These are phyloP conservation scores for Dissostichus mawsoni DNA, from an alignment of 2,113 vertebrate genomes.

Conservation along the genomic window DNA sequence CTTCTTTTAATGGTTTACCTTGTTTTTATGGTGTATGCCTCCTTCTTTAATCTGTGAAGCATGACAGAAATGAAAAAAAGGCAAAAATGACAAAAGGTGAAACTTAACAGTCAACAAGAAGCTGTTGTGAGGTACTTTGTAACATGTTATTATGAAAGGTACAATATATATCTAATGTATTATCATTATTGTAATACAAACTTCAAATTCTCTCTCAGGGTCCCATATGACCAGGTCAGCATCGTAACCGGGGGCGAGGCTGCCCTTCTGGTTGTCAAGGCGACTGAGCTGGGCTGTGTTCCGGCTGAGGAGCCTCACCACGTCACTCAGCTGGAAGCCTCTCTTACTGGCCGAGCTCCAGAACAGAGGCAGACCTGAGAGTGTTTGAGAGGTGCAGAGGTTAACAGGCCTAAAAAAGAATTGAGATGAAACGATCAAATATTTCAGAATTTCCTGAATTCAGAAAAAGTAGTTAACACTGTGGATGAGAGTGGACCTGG, in stretches of 20 bases:
- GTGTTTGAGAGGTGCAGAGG: background rate
- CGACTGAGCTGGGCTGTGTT: conserved; percentile 83
- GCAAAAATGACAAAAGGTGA: no score
- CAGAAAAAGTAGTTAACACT: background rate
- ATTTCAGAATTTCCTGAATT: background rate
- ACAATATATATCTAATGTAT: no score
- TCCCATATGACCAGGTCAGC: conserved; percentile 88
- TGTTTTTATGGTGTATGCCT: conserved; percentile 85
- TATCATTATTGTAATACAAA: conserved; percentile 36
- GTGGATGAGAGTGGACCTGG: background rate
- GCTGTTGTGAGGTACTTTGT: no score
- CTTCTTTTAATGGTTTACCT: conserved; percentile 70
- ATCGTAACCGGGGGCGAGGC: conserved; percentile 80
- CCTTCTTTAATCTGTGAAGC: conserved; percentile 80
- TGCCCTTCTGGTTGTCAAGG: conserved; percentile 81
- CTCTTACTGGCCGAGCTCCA: conserved; percentile 84
- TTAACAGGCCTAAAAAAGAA: background rate
- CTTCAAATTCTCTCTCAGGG: conserved; percentile 85
- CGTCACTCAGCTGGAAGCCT: conserved; percentile 82
- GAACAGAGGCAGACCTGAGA: conserved; percentile 85
- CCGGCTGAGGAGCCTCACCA: conserved; percentile 81
- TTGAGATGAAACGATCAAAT: background rate
- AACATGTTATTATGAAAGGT: no score
- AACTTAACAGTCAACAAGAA: no score
- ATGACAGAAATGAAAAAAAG: background rate